Conservation (phyloP, 1,140 invertebrate species). For the Zaprionus africanus region DNA sequence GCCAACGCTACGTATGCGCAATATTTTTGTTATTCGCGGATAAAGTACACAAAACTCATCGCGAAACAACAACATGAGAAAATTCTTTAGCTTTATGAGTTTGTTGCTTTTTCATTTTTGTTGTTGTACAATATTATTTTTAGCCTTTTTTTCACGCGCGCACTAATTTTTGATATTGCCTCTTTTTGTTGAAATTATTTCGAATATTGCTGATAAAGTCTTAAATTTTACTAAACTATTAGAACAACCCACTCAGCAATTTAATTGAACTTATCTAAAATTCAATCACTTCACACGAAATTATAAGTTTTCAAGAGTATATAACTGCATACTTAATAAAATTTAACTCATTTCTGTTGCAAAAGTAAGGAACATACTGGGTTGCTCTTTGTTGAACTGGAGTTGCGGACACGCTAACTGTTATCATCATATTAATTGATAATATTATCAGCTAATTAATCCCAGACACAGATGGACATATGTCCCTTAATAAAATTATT, state of each 20-base stretch:
- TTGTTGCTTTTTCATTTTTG: slow-evolving; percentile 46
- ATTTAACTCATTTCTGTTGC: background rate
- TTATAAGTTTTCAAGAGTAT: background rate
- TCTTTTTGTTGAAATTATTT: slow-evolving; percentile 60
- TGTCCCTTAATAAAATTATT: slow-evolving; percentile 21
- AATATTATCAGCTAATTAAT: slow-evolving; percentile 70
- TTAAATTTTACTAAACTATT: slow-evolving; percentile 14
- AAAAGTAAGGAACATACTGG: slow-evolving; percentile 12
- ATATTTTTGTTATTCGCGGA: slow-evolving; percentile 64
- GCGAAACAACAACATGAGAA: slow-evolving; percentile 36
- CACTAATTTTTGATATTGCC: slow-evolving; percentile 40
- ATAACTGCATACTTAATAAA: background rate
- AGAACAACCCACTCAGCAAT: background rate
- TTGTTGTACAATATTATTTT: slow-evolving; percentile 42
- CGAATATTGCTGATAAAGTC: slow-evolving; percentile 24
- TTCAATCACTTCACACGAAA: background rate
- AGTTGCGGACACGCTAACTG: slow-evolving; percentile 1
- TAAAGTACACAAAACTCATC: slow-evolving; percentile 72
- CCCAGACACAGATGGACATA: slow-evolving; percentile 28
- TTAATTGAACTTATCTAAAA: background rate
- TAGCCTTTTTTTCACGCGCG: slow-evolving; percentile 54
- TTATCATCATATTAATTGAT: slow-evolving; percentile 62
- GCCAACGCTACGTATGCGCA: slow-evolving; percentile 69
- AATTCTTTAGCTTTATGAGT: slow-evolving; percentile 60
- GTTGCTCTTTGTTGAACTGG: background rate